Base-by-base conservation (phyloP, 2,797 vertebrate genomes). In the Decapterus maruadsi region DNA sequence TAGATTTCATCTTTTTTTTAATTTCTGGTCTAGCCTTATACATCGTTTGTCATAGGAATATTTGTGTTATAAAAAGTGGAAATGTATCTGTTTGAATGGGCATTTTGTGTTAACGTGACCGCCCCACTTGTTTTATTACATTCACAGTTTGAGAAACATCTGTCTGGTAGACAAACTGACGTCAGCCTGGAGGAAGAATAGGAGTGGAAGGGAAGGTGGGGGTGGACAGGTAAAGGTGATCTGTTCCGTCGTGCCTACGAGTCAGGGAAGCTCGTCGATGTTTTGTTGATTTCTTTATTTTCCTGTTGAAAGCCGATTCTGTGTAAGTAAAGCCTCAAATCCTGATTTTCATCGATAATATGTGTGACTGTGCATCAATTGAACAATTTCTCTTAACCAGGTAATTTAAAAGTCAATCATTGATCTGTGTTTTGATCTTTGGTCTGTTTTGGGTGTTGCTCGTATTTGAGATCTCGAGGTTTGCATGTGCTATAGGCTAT, bases 221-320 rank as follows among this genome's bases (percentile, higher is more conserved):
- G 51, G 13, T 7, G 3, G 56, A 58, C 77, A 92, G 91, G 90
- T 92, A 91, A 87, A 92, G 89, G 87, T 86, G 86, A 84, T 73
- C 57, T 9, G 19, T 29, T 16, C 16, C 19, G 50, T 62, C 51
- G 56, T 48, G 6, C 43, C 16, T 29, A 6, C 16, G 2, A 20
- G 22, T 48, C 34, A 48, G 22, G 78, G 50, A 85, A 80, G 67
- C 8, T 22, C 0, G 51, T 40, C 38, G 34, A 77, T 46, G 75
- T 59, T 17, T 59, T 75, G 55, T 72, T 72, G 38, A 66, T 12
- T 64, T 22, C n/a, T 77, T 78, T 67, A 42, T 88, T 67, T 83
- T 68, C 73, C 19, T 68, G 46, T 54, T 76, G 80, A 62, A 26
- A 68, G 26, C 29, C 12, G 12, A 43, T 29, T 43, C 19, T 6